phyloP scores from a whole-genome alignment of 2,797 vertebrate genomes.

The Hylomyscus alleni region DNA sequence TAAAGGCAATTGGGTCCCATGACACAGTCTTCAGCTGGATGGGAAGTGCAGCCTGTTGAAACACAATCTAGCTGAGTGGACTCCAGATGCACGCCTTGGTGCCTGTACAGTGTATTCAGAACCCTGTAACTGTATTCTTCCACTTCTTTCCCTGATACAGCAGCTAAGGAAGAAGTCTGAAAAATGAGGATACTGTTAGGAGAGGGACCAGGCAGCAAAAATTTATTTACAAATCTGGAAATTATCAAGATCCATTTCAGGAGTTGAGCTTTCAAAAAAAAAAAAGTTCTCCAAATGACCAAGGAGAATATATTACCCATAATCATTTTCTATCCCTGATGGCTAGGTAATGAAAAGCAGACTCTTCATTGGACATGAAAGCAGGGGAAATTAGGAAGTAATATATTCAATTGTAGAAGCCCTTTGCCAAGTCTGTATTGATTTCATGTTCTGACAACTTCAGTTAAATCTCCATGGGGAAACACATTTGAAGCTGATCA shows the following conservation, averaged over 20 bases:
- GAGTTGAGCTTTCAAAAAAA: constrained; percentile 38
- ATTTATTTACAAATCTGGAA: constrained; percentile 64
- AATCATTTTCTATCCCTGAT: constrained; percentile 62
- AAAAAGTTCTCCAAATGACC: not conserved
- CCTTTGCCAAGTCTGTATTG: constrained; percentile 72
- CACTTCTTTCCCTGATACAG: not conserved
- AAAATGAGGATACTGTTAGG: constrained; percentile 53
- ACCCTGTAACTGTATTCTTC: not conserved
- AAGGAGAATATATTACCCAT: not conserved
- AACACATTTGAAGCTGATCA: constrained; percentile 61
- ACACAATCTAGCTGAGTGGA: constrained; percentile 63
- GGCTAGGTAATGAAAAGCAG: constrained; percentile 72
- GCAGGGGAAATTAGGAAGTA: constrained; percentile 76
- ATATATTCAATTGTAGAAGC: constrained; percentile 70
- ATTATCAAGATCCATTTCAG: constrained; percentile 62
- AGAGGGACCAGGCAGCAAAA: constrained; percentile 45
- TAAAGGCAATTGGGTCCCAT: constrained; percentile 56
- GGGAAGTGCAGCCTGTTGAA: constrained; percentile 67
- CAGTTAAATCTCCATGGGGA: not conserved
- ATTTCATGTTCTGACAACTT: constrained; percentile 73
- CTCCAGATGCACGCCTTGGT: constrained; percentile 47
- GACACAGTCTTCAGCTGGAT: constrained; percentile 60
- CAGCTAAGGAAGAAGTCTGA: constrained; percentile 42
- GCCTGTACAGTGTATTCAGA: constrained; percentile 74
- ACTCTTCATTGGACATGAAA: constrained; percentile 57